These are phyloP conservation scores for Criorhina ranunculi DNA, from an alignment of 2,888 invertebrate genomes.

Conservation along the genomic window DNA sequence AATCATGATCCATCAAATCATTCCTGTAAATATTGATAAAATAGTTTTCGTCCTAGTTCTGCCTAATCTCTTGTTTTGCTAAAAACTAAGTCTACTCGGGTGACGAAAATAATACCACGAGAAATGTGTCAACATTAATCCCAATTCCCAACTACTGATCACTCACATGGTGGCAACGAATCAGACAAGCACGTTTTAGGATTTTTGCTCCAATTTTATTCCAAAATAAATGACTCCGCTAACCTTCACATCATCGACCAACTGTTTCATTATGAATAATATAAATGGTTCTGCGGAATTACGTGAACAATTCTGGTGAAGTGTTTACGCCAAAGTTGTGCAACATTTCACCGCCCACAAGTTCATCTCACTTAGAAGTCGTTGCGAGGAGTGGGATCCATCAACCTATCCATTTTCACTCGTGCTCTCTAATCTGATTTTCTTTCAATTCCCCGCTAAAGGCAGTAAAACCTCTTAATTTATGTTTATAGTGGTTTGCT, in stretches of 20 bases:
- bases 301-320: neutral
- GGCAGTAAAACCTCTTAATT: slow-evolving; percentile 18
- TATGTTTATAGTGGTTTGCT: slow-evolving; percentile 10
- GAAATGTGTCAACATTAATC: no score
- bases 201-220: neutral
- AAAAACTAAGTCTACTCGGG: no score
- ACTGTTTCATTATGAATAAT: neutral
- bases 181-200: no score
- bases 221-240: neutral
- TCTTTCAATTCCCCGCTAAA: neutral
- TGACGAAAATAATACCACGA: no score
- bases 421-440: neutral
- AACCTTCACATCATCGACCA: neutral
- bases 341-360: slow-evolving; percentile 12
- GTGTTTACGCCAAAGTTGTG: slow-evolving; percentile 9
- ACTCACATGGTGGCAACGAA: no score
- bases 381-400: slow-evolving; percentile 12
- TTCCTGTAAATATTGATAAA: no score
- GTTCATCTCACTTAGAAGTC: neutral
- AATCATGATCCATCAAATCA: no score
- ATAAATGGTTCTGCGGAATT: neutral
- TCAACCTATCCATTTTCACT: neutral
- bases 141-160: no score
- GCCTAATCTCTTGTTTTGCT: no score
- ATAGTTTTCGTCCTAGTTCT: no score